These are phyloP conservation scores for Apteryx owenii DNA, from an alignment of 2,113 vertebrate species.

Conservation along the genomic window DNA sequence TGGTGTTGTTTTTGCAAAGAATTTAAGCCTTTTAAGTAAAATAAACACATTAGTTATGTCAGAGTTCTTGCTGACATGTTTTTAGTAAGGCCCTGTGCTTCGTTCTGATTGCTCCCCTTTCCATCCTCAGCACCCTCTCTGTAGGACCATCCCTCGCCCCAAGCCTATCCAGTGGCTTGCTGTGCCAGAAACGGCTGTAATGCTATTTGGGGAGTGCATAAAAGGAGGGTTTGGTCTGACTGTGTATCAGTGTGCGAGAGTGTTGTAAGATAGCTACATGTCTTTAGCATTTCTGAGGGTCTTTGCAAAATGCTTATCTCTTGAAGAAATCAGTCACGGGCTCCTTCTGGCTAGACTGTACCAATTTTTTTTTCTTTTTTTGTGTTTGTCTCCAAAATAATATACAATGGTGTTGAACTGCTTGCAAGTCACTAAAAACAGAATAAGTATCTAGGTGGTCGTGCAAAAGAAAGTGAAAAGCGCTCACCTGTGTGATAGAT, in stretches of 20 bases:
- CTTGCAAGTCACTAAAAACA: not conserved
- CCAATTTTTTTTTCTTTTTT: not conserved
- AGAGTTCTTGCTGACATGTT: not conserved
- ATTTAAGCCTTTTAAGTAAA: not conserved
- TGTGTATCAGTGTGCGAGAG: not conserved
- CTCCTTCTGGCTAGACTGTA: not conserved
- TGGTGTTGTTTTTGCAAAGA: not conserved
- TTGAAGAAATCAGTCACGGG: not conserved
- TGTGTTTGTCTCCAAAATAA: not conserved
- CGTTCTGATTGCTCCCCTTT: not conserved
- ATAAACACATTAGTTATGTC: not conserved
- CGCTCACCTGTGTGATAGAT: not conserved
- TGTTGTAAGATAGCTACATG: not conserved
- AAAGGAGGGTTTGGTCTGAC: not conserved
- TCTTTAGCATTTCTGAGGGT: not conserved
- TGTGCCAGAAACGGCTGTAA: not conserved
- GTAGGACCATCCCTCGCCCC: not conserved
- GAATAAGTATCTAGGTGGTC: not conserved
- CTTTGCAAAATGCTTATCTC: not conserved
- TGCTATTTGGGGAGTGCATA: accelerated
- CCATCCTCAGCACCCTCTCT: accelerated
- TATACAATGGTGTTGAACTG: not conserved
- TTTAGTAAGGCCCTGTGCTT: not conserved
- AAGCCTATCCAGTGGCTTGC: not conserved
- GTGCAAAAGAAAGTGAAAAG: not conserved